phyloP scores from a whole-genome alignment of 2,888 invertebrate genomes.

The Amphipyra tragopoginis region DNA sequence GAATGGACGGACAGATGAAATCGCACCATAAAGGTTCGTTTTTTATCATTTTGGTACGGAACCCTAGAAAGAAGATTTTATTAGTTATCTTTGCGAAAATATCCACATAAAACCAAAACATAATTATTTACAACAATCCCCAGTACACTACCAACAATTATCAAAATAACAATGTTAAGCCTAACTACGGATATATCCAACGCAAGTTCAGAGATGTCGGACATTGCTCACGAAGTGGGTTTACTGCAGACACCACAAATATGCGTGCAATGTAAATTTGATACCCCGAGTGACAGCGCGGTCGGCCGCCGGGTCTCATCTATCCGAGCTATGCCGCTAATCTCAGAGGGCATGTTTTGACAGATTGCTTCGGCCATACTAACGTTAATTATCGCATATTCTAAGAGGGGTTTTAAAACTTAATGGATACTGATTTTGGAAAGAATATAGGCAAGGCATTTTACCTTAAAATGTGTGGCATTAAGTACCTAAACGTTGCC shows the following conservation, averaged over 20 bases:
- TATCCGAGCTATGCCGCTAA: conserved; percentile 74
- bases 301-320: conserved; percentile 71
- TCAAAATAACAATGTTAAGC: conserved; percentile 52
- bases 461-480: no score
- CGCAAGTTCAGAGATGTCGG: conserved; percentile 61
- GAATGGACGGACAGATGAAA: no score
- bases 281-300: conserved; percentile 79
- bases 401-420: conserved; percentile 23
- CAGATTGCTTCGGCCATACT: conserved; percentile 59
- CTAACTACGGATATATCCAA: conserved; percentile 20
- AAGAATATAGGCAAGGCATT: not conserved
- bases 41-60: no score
- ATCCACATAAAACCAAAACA: no score
- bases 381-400: conserved; percentile 42
- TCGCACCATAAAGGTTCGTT: no score
- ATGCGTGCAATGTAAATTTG: conserved; percentile 85
- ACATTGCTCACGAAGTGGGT: conserved; percentile 69
- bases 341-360: conserved; percentile 68
- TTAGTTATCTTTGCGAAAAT: no score
- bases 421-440: conserved; percentile 21
- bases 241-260: conserved; percentile 76
- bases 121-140: not conserved
- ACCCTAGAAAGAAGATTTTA: no score
- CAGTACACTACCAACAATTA: conserved; percentile 17
- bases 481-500: no score